Base-by-base conservation (phyloP, 53 echinoderm and acorn worm species). In the Zoroaster sp. region DNA sequence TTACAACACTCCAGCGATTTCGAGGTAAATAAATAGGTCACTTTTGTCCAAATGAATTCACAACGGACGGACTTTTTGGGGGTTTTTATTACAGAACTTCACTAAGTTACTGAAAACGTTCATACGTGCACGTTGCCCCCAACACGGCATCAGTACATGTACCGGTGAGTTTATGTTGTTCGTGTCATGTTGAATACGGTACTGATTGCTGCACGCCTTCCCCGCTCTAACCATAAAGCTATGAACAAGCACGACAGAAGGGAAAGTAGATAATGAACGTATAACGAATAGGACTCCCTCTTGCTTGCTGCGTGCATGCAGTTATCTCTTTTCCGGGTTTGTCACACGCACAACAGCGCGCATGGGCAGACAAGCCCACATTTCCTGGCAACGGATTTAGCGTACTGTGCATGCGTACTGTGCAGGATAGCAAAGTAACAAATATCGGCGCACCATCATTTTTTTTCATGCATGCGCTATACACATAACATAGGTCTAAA, bases 251-350 rank as follows among this genome's bases (percentile, higher is more conserved):
- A 59, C 40, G 68, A 4, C 34, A 11, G 47, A 85, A 85, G 85
- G 32, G 85, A 85, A 71, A 69, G 85, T 70, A 71, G 49, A 45
- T 85, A 71, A 85, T 85, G 85, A 85, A 85, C 40, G 49, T 70
- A 52, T 44, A 45, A 25, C 37, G 63, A 59, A 39, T 37, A 63
- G 46, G 85, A 45, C 81, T 81, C 66, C 81, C 81, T 67, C 81
- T 66, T 15, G 40, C 74, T 40, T 40, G 40, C 80, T 66, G 25
- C 21, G 63, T 33, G 28, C 63, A 9, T 59, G 63, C 28, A 55
- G 23, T 28, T 28, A 25, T 68, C 55, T 67, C 43, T 41, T 42
- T 23, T 39, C 80, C 23, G 41, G 40, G 40, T n/a, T 42, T 5
- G 66, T 35, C 55, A 17, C 32, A 46, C 28, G 28, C 63, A 14